These are phyloP conservation scores for Falco cherrug DNA, from an alignment of 2,797 vertebrate genomes.

Conservation along the genomic window DNA sequence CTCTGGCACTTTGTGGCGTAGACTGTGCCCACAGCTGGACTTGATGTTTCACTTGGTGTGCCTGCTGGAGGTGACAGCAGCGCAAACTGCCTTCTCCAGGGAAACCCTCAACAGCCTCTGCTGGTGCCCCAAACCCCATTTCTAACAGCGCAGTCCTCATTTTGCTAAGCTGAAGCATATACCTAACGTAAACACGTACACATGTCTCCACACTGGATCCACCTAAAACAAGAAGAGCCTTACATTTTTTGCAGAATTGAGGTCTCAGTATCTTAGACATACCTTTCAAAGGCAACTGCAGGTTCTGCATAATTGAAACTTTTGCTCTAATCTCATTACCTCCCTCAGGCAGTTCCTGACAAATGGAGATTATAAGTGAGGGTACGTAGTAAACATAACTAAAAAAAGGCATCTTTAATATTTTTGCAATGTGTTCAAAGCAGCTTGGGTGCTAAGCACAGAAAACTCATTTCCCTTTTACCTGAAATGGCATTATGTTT, in stretches of 20 bases:
- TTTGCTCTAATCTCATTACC: background rate
- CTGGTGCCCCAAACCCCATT: background rate
- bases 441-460: background rate
- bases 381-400: background rate
- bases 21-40: background rate
- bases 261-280: background rate
- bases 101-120: background rate
- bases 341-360: conserved; percentile 11
- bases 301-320: background rate
- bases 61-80: background rate
- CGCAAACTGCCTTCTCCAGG: accelerated
- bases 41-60: background rate
- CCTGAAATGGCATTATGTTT: conserved; percentile 15
- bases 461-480: conserved; percentile 10
- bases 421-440: conserved; percentile 1
- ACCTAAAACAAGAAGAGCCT: background rate
- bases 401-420: background rate
- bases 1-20: background rate
- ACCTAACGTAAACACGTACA: accelerated
- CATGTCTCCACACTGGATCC: background rate
- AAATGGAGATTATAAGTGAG: background rate
- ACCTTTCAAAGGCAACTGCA: background rate
- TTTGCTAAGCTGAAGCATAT: background rate
- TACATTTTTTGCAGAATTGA: background rate
- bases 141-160: background rate